Evolutionary conservation across 1,140 invertebrate species (phyloP), one percentile per base, ranked within the genome.

Genomic region (Helicoverpa armigera): DNA sequence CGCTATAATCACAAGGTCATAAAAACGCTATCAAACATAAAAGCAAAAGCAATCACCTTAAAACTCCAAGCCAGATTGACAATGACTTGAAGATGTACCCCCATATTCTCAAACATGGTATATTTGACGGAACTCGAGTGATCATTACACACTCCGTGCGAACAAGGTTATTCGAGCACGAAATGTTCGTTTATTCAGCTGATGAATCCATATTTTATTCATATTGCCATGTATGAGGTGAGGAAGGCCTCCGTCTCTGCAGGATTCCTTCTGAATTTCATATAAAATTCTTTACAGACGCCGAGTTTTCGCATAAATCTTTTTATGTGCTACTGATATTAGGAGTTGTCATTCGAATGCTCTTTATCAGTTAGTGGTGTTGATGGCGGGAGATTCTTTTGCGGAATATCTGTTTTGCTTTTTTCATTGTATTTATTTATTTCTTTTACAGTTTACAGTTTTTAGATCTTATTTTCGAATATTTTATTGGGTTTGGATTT

Each of bases 121-220:
- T 76, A 82, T 79, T 82, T 73, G 76, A 79, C 72, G 72, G 73
- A 50, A 79, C 56, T 82, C 72, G 82, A 84, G 80, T 84, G 86
- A 79, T 83, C 81, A 85, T 85, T 83, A 83, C 79, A 80, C 79
- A 82, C 76, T 67, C 65, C 75, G 70, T 80, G 78, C 79, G 85
- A 88, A 82, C 69, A 82, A 75, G 56, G 81, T 84, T 83, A 86
- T 86, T 86, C 82, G 81, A 81, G 81, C 81, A 83, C 80, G 82
- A 83, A 86, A 85, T 85, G 84, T 89, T 88, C 87, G 84, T 89
- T 89, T 87, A 85, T 88, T 90, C 84, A 84, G 86, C 86, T 89
- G 89, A 90, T 91, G 90, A 91, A 86, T 85, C 83, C 84, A 90
- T 90, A 88, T 91, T 89, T 91, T 91, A 91, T 91, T 91, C 90